Evolutionary conservation across 2,888 invertebrate genomes (phyloP).

Genomic region (Pterostichus niger): DNA sequence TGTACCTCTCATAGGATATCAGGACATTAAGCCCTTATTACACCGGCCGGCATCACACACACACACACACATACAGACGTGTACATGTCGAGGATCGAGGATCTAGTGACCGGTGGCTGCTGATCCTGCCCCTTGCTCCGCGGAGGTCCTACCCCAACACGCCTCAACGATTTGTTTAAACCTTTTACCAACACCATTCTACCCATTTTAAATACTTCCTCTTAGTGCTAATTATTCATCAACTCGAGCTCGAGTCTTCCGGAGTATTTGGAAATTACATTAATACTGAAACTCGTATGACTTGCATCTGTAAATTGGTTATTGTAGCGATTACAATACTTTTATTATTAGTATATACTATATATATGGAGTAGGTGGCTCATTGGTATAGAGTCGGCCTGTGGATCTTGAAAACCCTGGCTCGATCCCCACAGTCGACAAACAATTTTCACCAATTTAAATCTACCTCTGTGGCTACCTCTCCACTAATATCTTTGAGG

Average conservation of each 20-base stretch:
- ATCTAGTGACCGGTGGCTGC: slow-evolving; percentile 58
- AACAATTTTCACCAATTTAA: too few species aligned
- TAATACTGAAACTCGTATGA: too few species aligned
- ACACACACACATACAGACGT: slow-evolving; percentile 41
- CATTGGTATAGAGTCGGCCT: too few species aligned
- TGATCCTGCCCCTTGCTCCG: background rate
- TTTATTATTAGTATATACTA: background rate
- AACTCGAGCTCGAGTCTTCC: too few species aligned
- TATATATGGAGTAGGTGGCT: too few species aligned
- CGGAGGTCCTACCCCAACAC: slow-evolving; percentile 37
- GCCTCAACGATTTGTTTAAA: slow-evolving; percentile 62
- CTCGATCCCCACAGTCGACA: too few species aligned
- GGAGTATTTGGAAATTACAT: too few species aligned
- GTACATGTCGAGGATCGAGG: slow-evolving; percentile 43
- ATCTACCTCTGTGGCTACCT: too few species aligned
- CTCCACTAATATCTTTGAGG: too few species aligned
- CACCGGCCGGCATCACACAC: slow-evolving; percentile 56
- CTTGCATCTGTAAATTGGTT: too few species aligned
- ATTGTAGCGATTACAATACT: too few species aligned
- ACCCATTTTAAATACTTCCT: slow-evolving; percentile 45
- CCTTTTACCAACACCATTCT: slow-evolving; percentile 59
- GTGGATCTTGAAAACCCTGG: too few species aligned
- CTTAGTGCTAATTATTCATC: slow-evolving; percentile 39
- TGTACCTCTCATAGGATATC: slow-evolving; percentile 69
- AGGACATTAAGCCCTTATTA: slow-evolving; percentile 66